Base-by-base conservation (phyloP, 1,140 invertebrate genomes). In the Psilanteris sp. region DNA sequence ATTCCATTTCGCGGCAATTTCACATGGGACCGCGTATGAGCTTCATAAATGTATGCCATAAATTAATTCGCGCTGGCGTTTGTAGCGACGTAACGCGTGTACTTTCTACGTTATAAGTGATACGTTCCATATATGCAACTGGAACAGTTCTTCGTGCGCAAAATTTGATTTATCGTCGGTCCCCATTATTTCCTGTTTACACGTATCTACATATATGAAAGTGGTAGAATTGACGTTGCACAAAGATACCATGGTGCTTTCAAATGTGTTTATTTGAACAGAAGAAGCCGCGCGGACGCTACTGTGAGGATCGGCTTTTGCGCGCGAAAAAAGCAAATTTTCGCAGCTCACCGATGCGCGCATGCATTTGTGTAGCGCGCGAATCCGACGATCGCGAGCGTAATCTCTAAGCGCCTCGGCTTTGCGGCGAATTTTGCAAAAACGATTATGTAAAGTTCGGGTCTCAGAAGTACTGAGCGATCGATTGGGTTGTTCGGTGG, bases 71-170 rank as follows among this genome's bases (percentile, higher is more conserved):
- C 50, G 57, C 57, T 64, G 68, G 68, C 68, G 57, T 62, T 64
- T 52, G 57, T 26, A 55, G 68, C 57, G 50, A 64, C 66, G 46
- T 72, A 61, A 74, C 61, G 52, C 52, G 70, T 64, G 61, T 72
- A 77, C 73, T 77, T 77, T 77, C 73, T 77, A 77, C 73, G 64
- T 70, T 68, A 68, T 64, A 70, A 62, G 70, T 54, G 66, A 77
- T 70, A 66, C 66, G 54, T 71, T 67, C 61, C 74, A 67, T 71
- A 71, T 71, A 77, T 77, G 74, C 61, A 77, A 77, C 74, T 77
- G 66, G 74, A 77, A 61, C 74, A 59, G 59, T 70, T 71, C 66
- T 66, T 61, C 74, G 67, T 68, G 67, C 48, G 43, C 67, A 41
- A 71, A 68, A 72, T 77, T 72, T 77, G 67, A 72, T 77, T 77